These are phyloP conservation scores for Valencia hispanica DNA, from an alignment of 2,797 vertebrate species.

Conservation along the genomic window DNA sequence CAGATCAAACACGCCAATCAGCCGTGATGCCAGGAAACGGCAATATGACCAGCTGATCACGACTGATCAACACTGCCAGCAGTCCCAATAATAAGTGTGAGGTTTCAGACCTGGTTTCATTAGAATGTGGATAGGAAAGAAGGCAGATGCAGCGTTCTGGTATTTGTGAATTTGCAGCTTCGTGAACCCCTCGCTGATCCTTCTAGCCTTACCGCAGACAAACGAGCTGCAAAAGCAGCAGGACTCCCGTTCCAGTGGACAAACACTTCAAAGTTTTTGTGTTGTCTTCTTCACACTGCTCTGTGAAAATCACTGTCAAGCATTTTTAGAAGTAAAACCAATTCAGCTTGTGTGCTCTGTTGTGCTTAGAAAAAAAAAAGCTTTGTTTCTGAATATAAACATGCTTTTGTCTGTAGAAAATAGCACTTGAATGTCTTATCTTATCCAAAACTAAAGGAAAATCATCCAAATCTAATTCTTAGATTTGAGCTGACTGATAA, in stretches of 20 bases:
- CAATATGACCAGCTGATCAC: constrained; percentile 20
- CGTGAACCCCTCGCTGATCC: constrained; percentile 25
- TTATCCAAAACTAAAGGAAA: neutral
- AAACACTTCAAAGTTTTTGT: constrained; percentile 20
- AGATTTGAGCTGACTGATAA: constrained; percentile 25
- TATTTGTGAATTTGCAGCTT: constrained; percentile 31
- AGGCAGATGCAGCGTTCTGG: constrained; percentile 5
- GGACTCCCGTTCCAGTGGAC: constrained; percentile 21
- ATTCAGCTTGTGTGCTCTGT: neutral
- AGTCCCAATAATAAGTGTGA: constrained; percentile 10
- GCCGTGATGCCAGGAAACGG: constrained; percentile 10
- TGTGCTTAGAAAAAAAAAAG: neutral
- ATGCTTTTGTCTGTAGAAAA: neutral
- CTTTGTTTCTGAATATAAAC: neutral
- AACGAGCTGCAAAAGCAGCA: constrained; percentile 33
- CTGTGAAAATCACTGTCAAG: constrained; percentile 13
- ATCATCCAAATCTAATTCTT: neutral
- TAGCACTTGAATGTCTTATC: neutral
- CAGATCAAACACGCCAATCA: constrained; percentile 38
- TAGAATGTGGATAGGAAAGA: constrained; percentile 1
- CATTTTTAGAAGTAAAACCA: neutral
- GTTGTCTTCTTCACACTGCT: neutral
- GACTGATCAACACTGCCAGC: constrained; percentile 15
- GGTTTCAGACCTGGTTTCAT: constrained; percentile 15
- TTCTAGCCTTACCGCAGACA: constrained; percentile 3